These are phyloP conservation scores for Athripsodes cinereus DNA, from an alignment of 2,888 invertebrate genomes.

Conservation along the genomic window DNA sequence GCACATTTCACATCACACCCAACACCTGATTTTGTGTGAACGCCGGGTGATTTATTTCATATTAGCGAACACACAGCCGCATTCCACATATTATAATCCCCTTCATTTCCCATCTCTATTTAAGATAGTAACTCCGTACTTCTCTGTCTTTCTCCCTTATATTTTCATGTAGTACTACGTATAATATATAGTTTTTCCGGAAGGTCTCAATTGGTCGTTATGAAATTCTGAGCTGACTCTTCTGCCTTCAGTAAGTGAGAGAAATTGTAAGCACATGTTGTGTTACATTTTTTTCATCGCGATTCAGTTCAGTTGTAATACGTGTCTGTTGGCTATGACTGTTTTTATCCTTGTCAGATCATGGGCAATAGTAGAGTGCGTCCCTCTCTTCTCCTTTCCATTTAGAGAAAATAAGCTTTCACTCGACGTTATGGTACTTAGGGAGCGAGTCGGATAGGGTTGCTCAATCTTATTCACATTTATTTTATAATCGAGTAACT, in stretches of 20 bases:
- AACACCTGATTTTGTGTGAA: neutral
- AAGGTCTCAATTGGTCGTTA: neutral
- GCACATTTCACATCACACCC: no score
- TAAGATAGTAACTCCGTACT: no score
- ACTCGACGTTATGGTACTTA: constrained; percentile 3
- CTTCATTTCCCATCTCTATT: no score
- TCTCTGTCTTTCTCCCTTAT: no score
- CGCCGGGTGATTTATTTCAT: neutral
- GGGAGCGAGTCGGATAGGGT: constrained; percentile 25
- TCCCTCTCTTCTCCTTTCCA: constrained; percentile 19
- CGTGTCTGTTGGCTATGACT: neutral
- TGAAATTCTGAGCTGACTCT: neutral
- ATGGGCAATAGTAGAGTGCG: constrained; percentile 30
- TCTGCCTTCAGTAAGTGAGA: neutral
- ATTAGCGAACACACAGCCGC: neutral
- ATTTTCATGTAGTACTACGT: no score
- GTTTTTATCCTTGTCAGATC: constrained; percentile 16
- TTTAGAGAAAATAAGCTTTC: constrained; percentile 27
- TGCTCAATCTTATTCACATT: constrained; percentile 1
- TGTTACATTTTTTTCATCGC: neutral
- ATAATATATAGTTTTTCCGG: neutral
- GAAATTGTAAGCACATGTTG: neutral
- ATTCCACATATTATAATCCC: no score
- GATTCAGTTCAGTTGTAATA: neutral
- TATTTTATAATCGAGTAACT: no score